Percentiles rank a stretch among this genome's conserved stretches.
Conservation (phyloP, 2,797 vertebrate species). For the Oophaga sylvatica region DNA sequence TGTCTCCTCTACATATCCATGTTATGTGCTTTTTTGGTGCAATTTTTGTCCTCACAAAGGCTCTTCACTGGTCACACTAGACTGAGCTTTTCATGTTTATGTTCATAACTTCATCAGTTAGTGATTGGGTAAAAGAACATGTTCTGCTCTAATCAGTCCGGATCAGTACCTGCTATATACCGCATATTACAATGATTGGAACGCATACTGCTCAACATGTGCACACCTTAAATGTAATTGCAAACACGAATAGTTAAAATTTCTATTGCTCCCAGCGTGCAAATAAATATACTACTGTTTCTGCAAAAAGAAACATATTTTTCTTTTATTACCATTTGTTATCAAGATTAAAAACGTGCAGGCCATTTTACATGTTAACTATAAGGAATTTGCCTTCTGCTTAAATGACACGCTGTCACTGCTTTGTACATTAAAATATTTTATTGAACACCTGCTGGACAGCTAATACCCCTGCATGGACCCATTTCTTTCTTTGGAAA, state of each 20-base stretch:
- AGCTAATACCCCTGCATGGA: constrained; percentile 55
- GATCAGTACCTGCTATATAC: background rate
- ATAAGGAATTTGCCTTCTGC: constrained; percentile 7
- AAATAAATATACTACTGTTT: constrained; percentile 41
- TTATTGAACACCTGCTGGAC: constrained; percentile 61
- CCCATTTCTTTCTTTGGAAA: constrained; percentile 52
- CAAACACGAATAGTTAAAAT: background rate
- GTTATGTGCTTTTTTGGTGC: background rate
- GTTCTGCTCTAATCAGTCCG: background rate
- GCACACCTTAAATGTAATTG: background rate
- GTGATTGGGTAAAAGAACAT: background rate
- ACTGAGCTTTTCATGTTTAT: too few relatives aligned
- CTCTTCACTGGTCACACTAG: too few relatives aligned
- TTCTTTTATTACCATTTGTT: constrained; percentile 29
- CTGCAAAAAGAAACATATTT: constrained; percentile 18
- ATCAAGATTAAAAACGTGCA: background rate
- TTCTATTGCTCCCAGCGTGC: constrained; percentile 7
- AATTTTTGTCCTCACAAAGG: background rate
- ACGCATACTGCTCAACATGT: background rate
- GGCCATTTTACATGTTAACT: constrained; percentile 20
- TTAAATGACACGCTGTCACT: constrained; percentile 23
- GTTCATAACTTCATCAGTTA: background rate
- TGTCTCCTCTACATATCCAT: too few relatives aligned
- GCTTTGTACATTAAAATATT: constrained; percentile 56
- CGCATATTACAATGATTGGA: background rate